phyloP scores from a whole-genome alignment of 2,113 vertebrate species.

The Natator depressus region DNA sequence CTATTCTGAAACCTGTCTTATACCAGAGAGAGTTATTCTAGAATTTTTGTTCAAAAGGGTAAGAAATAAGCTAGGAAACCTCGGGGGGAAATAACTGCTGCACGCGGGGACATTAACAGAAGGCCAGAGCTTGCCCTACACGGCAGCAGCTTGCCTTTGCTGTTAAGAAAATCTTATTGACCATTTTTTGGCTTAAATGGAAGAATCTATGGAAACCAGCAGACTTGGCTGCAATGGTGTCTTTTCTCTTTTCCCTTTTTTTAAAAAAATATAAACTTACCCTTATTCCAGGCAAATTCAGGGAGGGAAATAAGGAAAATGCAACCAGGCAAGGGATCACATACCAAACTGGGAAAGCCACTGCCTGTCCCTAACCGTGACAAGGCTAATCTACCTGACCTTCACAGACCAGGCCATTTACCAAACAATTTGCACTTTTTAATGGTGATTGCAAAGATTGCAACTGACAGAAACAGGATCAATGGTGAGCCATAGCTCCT shows the following conservation, averaged over 20 bases:
- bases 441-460: constrained; percentile 40
- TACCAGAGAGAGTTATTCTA: neutral
- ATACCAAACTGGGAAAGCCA: neutral
- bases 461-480: constrained; percentile 7
- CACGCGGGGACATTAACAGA: neutral
- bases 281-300: neutral
- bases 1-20: neutral
- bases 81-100: neutral
- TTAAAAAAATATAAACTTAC: neutral
- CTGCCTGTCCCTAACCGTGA: neutral
- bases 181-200: neutral
- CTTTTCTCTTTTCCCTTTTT: neutral
- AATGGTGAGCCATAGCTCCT: constrained; percentile 13
- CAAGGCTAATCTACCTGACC: neutral
- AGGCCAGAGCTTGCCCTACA: neutral
- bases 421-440: neutral
- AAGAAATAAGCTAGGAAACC: neutral
- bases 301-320: neutral
- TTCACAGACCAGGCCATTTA: accelerated
- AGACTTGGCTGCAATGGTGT: neutral
- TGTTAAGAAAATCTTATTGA: neutral
- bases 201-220: neutral
- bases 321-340: neutral
- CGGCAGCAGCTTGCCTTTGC: neutral
- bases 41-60: neutral